A percentile compares a stretch with the other conserved stretches of the same genome.
These are phyloP conservation scores for Thymelicus sylvestris DNA, from an alignment of 2,888 invertebrate species.

Conservation along the genomic window DNA sequence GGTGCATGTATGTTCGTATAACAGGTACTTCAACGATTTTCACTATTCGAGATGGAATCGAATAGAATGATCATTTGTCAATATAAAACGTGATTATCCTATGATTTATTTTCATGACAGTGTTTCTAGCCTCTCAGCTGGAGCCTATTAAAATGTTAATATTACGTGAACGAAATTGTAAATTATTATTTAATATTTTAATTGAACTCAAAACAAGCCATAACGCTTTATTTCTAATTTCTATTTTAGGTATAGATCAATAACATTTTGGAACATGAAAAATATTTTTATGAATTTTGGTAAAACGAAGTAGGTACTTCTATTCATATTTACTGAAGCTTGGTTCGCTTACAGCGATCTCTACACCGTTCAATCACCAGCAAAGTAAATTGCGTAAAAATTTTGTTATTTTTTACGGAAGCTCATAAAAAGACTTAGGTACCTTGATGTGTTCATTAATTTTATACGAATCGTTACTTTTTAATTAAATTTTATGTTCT, in stretches of 20 bases:
- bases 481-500: background rate
- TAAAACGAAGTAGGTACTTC: slow-evolving; percentile 2
- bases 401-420: background rate
- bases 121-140: too few relatives aligned
- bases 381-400: slow-evolving; percentile 3
- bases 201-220: background rate
- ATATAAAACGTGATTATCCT: too few relatives aligned
- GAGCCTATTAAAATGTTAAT: too few relatives aligned
- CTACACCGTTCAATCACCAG: background rate
- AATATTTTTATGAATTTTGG: background rate
- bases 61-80: too few relatives aligned
- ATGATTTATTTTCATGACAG: too few relatives aligned
- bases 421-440: background rate
- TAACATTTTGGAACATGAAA: background rate
- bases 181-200: too few relatives aligned
- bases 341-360: background rate
- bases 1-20: too few relatives aligned
- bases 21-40: too few relatives aligned
- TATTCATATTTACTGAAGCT: slow-evolving; percentile 3
- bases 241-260: too few relatives aligned
- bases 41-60: too few relatives aligned
- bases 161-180: too few relatives aligned
- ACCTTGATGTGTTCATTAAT: background rate
- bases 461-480: background rate
- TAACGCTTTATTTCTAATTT: too few relatives aligned